Evolutionary conservation across 1,140 invertebrate species (phyloP), one percentile per base, ranked within the genome.

Genomic region (Rhyacophila brunnea): DNA sequence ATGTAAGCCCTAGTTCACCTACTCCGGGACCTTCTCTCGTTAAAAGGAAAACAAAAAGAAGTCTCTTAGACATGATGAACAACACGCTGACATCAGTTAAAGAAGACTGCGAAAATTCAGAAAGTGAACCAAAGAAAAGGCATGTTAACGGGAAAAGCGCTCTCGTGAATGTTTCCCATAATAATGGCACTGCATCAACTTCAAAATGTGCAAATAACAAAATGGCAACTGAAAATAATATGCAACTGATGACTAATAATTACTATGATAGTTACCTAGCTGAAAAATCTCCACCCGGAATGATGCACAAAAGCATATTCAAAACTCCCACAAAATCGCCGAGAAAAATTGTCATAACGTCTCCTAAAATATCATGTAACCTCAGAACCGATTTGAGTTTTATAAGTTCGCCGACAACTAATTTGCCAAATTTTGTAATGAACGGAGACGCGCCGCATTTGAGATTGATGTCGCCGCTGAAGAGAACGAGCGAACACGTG

Each of bases 401-500:
- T 7, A 52, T 47, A 15, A 60, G 62, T 17, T 68, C 68, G 0
- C 66, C 57, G 1, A 91, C 87, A 0, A 77, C 81, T 4, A 87
- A 91, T 72, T 73, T 92, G 17, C 91, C 91, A 0, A 89, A 92
- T 73, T 91, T 81, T 62, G 87, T 89, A 0, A 60, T 87, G 2
- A 85, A 89, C 62, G 89, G 89, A 1, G 84, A 83, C 15, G 89
- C 89, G 0, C 89, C 89, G 0, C 89, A 90, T 68, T 73, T 89
- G 46, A 75, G 82, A 15, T 72, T 86, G 38, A 84, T 84, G 74
- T 89, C 88, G 0, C 87, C 88, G 0, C 81, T 80, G 35, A 87
- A 86, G 45, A 81, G 80, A 48, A 82, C 76, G n/a, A 81, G 83
- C 58, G 81, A 85, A 18, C 82, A 85, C 57, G 76, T 87, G 0